A percentile compares a stretch with the other conserved stretches of the same genome.
phyloP scores from a whole-genome alignment of 2,113 vertebrate genomes.

The Stictonetta naevosa region DNA sequence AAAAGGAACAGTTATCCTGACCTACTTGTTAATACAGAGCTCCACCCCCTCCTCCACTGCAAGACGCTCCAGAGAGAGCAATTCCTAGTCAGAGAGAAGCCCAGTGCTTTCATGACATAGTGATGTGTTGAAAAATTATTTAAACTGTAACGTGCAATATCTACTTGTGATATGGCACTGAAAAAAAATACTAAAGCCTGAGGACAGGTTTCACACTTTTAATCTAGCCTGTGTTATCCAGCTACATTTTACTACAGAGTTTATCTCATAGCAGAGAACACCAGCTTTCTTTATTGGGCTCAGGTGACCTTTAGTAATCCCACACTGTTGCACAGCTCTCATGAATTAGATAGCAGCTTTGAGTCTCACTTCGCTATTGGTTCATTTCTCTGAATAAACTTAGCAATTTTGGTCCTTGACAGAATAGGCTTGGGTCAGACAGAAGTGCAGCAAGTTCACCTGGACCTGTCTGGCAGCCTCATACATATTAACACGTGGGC shows the following conservation, averaged over 20 bases:
- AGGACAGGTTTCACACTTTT: background rate
- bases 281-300: background rate
- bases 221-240: background rate
- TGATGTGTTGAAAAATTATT: background rate
- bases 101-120: background rate
- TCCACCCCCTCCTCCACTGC: background rate
- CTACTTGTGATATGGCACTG: background rate
- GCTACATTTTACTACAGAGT: background rate
- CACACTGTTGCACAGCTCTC: background rate
- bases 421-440: background rate
- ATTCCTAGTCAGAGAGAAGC: background rate
- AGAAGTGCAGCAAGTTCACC: background rate
- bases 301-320: background rate
- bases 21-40: background rate
- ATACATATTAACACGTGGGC: background rate
- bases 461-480: constrained; percentile 28
- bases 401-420: background rate
- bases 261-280: background rate
- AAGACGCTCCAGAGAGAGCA: background rate
- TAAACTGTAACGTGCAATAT: background rate
- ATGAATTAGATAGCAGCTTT: background rate
- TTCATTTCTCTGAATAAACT: background rate
- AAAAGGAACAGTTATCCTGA: background rate
- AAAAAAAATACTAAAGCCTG: background rate
- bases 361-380: background rate